Base-by-base conservation (phyloP, 2,888 invertebrate genomes). In the Zygogramma bicolorata region DNA sequence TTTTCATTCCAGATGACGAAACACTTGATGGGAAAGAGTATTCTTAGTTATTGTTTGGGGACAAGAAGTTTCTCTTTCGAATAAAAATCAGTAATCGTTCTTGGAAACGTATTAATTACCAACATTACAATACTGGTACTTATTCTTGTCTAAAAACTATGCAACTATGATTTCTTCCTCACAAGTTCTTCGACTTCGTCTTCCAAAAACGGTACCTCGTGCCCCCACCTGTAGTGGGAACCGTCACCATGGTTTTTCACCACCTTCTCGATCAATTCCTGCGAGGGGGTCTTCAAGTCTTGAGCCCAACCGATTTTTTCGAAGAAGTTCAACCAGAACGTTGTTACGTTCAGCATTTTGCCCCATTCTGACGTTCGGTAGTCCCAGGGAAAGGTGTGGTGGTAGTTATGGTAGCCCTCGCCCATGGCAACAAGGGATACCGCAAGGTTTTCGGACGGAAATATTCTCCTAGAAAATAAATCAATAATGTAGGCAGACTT, bases 391-490 rank as follows among this genome's bases (percentile, higher is more conserved):
- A 93, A 93, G 13, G 93, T 94, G 84, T 95, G 94, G 83, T 95
- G 94, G 84, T 93, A 95, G 86, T 95, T 95, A 85, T 95, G 95
- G 94, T 94, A 95, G n/a, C 94, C 95, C 83, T 95, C 95, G 0
- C 95, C 95, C 25, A 94, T 85, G 0, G 94, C 93, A 10, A 93
- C 91, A 58, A 94, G 86, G n/a, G 94, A 92, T 0, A 95, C 94
- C 2, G 91, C 87, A 7, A 91, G 84, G 81, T 92, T 94, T 82
- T 95, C 94, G 6, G 92, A 92, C 0, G 95, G 91, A 57, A 91
- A 92, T 38, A 95, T 93, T 75, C 90, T 90, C 82, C 94, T 94
- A 82, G 4, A 86, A 40, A 29, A 65, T 7, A 10, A 22, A 40
- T 38, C 0, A 13, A 13, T n/a, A n/a, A n/a, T n/a, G n/a, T n/a